Evolutionary conservation across 1,140 invertebrate species (phyloP).

Genomic region (Drosophila rhopaloa): DNA sequence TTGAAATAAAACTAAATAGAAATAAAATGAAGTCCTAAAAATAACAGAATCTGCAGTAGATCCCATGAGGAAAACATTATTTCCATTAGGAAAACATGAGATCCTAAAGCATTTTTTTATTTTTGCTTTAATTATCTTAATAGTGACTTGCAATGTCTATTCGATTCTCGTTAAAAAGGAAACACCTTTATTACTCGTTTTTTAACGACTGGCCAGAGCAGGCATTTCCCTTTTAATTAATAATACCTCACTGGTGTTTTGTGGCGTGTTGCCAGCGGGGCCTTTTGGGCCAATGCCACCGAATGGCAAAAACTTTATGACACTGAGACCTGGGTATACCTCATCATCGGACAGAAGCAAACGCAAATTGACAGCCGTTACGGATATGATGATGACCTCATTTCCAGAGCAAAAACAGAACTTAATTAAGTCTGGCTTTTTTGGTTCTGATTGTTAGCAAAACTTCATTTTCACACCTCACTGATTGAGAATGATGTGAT

Average conservation of each 20-base stretch:
- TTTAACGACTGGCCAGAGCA: constrained; percentile 32
- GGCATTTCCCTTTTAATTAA: constrained; percentile 53
- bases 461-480: background rate
- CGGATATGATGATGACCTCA: constrained; percentile 50
- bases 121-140: constrained; percentile 21
- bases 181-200: constrained; percentile 45
- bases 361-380: constrained; percentile 47
- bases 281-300: constrained; percentile 48
- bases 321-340: constrained; percentile 24
- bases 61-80: background rate
- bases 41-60: background rate
- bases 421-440: constrained; percentile 40
- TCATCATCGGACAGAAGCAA: constrained; percentile 37
- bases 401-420: constrained; percentile 34
- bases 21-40: too few relatives aligned
- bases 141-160: constrained; percentile 36
- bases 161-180: constrained; percentile 38
- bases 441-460: constrained; percentile 27
- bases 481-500: constrained; percentile 41
- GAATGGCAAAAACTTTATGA: constrained; percentile 48
- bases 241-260: constrained; percentile 16
- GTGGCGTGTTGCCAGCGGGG: constrained; percentile 35
- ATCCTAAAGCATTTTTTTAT: background rate
- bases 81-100: background rate
- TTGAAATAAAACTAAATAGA: too few relatives aligned